Conservation (phyloP, 2,888 invertebrate species). For the Acleris sparsana region DNA sequence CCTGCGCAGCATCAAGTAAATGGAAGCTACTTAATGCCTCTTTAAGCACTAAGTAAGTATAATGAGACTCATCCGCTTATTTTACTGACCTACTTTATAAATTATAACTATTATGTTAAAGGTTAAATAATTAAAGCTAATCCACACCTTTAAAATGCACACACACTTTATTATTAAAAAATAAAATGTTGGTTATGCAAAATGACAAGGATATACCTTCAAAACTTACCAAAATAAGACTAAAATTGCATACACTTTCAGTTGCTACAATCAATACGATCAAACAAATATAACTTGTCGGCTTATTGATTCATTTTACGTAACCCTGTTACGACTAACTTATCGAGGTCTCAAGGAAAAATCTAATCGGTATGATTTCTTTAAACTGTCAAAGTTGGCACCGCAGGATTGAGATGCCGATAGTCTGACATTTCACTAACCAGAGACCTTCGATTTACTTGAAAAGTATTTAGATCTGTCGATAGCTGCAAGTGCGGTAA, state of each 20-base stretch:
- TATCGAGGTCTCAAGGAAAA: conserved; percentile 25
- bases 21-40: background rate
- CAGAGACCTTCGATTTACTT: conserved; percentile 36
- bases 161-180: too few relatives aligned
- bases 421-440: conserved; percentile 36
- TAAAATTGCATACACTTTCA: too few relatives aligned
- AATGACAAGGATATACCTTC: too few relatives aligned
- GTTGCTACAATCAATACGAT: too few relatives aligned
- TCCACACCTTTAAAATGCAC: too few relatives aligned
- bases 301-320: conserved; percentile 2
- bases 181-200: too few relatives aligned
- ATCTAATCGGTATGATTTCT: conserved; percentile 33
- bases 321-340: conserved; percentile 17
- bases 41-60: background rate
- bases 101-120: background rate
- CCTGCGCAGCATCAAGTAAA: background rate
- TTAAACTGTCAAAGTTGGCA: conserved; percentile 33
- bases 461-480: conserved; percentile 34
- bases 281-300: too few relatives aligned
- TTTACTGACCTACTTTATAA: background rate
- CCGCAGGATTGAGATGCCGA: conserved; percentile 30
- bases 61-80: background rate
- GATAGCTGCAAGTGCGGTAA: conserved; percentile 27
- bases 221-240: too few relatives aligned
- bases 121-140: background rate